A percentile compares a stretch with the other conserved stretches of the same genome.
Conservation (phyloP, 2,113 vertebrate species). For the Serinus canaria region DNA sequence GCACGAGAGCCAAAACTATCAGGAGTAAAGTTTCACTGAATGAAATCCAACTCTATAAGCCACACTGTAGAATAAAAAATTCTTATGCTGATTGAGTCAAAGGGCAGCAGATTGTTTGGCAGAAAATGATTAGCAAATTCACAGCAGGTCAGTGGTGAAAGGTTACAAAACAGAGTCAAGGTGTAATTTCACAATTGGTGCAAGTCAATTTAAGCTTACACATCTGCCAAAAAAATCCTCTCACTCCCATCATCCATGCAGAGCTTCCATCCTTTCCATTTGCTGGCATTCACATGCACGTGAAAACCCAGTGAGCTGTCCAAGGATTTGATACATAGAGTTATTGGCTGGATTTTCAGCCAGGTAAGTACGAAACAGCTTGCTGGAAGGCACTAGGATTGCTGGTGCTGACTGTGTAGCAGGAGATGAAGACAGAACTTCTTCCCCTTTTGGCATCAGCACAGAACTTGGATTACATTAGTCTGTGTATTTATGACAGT, state of each 20-base stretch:
- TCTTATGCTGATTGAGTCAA: neutral
- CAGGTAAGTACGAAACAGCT: neutral
- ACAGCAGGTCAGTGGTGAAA: neutral
- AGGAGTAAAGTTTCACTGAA: neutral
- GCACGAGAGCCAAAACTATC: neutral
- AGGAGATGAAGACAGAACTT: neutral
- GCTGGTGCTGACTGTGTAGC: neutral
- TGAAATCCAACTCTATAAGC: neutral
- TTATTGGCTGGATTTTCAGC: neutral
- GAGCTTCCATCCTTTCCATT: neutral
- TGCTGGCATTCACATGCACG: accelerated
- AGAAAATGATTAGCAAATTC: neutral
- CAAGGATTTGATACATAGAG: neutral
- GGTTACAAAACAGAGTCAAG: neutral
- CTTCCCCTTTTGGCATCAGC: neutral
- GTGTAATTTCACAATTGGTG: neutral
- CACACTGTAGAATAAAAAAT: neutral
- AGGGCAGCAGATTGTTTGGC: neutral
- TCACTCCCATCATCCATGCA: neutral
- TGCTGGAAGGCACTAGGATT: neutral
- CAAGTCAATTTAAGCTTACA: accelerated
- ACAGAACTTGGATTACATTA: neutral
- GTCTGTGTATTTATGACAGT: neutral
- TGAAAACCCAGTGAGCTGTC: accelerated
- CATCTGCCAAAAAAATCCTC: neutral